Evolutionary conservation across 1,140 invertebrate species (phyloP), one percentile per base, ranked within the genome.

Genomic region (Colletes latitarsis): DNA sequence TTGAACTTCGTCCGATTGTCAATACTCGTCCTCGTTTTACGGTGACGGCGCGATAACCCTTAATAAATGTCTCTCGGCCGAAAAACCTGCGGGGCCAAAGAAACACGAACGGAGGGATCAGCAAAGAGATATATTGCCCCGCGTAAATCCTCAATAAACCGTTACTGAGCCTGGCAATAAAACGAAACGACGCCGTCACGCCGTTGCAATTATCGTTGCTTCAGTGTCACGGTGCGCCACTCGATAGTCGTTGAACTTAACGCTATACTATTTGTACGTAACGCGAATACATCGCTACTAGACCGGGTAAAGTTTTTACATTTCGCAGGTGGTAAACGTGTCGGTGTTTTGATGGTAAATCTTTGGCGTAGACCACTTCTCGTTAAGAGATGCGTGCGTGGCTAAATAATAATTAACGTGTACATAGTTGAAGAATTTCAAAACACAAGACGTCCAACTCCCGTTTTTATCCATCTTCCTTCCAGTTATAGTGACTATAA

Each of bases 131-230:
- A 87, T 87, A 87, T 87, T 84, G 85, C 85, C 67, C 71, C 85
- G 67, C 82, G 86, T 87, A 87, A 87, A 87, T 87, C 86, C 86
- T 87, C 86, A 87, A 87, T 87, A 87, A 87, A 87, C 86, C 85
- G 84, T 87, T 87, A 84, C 82, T 80, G 78, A 81, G 82, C 85
- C 86, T 83, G 82, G 82, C 82, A 87, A 87, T 87, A 87, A 87
- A 87, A 87, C 86, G 85, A 87, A 84, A 84, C 73, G 86, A 82
- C 86, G 82, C 85, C 71, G 86, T 87, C 86, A 87, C 86, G 78
- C 82, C 82, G 82, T 67, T 74, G 82, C 84, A 87, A 87, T 87
- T 87, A 87, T 86, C 82, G 86, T 84, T 82, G 85, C 86, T 41
- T 69, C 82, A 73, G 81, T 77, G 85, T 87, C 85, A 72, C 75